Evolutionary conservation across 1,140 invertebrate species (phyloP).

Genomic region (Anoplolepis gracilipes): DNA sequence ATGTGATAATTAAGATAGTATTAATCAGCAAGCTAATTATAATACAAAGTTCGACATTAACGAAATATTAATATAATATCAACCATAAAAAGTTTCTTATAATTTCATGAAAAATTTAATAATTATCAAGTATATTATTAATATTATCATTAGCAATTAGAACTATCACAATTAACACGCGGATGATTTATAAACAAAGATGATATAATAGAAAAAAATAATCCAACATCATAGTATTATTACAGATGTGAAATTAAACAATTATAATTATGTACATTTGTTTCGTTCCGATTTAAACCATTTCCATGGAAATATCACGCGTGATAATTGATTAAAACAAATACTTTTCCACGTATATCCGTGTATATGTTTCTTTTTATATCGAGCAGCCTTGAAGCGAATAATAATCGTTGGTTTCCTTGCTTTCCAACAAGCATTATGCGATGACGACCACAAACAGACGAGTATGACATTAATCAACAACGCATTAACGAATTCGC

Average conservation of each 20-base stretch:
- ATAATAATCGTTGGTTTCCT: constrained; percentile 32
- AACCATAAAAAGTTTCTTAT: not conserved
- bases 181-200: not conserved
- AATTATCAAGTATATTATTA: not conserved
- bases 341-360: not conserved
- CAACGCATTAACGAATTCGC: constrained; percentile 37
- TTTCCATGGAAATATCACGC: not conserved
- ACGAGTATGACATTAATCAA: constrained; percentile 39
- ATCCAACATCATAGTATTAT: not conserved
- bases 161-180: not conserved
- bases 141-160: not conserved
- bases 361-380: not conserved
- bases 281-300: not conserved
- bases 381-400: constrained; percentile 4
- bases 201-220: not conserved
- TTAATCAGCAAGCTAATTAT: not conserved
- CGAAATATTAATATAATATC: not conserved
- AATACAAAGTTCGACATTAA: not conserved
- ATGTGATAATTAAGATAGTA: constrained; percentile 11
- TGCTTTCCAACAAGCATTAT: not conserved
- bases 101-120: no score
- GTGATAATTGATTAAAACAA: not conserved
- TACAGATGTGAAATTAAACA: not conserved
- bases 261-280: not conserved
- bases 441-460: not conserved